phyloP scores from a whole-genome alignment of 1,140 invertebrate genomes.

The Drosophila rhopaloa region DNA sequence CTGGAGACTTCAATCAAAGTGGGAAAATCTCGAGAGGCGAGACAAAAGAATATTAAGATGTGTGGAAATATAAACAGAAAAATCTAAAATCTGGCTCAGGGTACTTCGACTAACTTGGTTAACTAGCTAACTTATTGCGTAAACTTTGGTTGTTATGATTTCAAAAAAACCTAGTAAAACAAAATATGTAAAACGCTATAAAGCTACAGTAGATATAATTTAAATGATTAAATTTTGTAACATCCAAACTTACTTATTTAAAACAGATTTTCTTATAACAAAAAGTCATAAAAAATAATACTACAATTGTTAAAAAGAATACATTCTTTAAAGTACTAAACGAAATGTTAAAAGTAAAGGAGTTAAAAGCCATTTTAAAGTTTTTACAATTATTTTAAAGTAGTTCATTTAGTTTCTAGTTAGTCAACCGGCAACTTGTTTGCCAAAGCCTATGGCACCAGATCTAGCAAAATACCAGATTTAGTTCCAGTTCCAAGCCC shows the following conservation, averaged over 20 bases:
- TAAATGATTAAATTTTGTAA: too few relatives aligned
- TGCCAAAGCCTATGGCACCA: conserved; percentile 20
- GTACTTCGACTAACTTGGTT: background rate
- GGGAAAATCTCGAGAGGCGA: conserved; percentile 31
- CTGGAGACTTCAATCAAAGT: conserved; percentile 6
- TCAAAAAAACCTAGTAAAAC: background rate
- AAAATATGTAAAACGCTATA: background rate
- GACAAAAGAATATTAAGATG: conserved; percentile 29
- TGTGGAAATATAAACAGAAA: conserved; percentile 5
- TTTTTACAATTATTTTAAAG: background rate
- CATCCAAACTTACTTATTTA: too few relatives aligned
- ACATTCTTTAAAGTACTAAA: too few relatives aligned
- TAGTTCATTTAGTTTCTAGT: background rate
- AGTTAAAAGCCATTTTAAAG: background rate
- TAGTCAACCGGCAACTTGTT: conserved; percentile 8
- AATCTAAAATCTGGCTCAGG: conserved; percentile 6
- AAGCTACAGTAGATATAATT: too few relatives aligned
- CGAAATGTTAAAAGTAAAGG: too few relatives aligned
- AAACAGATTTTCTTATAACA: too few relatives aligned
- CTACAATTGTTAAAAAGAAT: too few relatives aligned
- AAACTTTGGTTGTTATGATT: background rate
- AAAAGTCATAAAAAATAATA: too few relatives aligned
- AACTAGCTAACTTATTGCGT: background rate
- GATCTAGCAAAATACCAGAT: conserved; percentile 24
- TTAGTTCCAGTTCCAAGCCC: conserved; percentile 18